Base-by-base conservation (phyloP, 2,888 invertebrate species). In the Caenorhabditis afra region DNA sequence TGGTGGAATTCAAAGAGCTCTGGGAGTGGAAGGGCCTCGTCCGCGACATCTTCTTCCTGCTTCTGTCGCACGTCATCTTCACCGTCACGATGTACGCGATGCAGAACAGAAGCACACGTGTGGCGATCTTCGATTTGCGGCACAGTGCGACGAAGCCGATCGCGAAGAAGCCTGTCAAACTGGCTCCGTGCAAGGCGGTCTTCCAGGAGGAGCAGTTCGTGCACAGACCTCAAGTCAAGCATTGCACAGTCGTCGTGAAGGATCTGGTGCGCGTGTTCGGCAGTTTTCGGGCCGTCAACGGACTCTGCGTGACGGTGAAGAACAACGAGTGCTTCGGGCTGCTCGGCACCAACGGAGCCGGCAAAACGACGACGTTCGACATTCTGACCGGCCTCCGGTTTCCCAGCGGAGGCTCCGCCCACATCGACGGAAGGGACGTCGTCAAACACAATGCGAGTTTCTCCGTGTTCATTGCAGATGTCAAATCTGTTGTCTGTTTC, bases 301-400 rank as follows among this genome's bases (percentile, higher is more conserved):
- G 80, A 20, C 68, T 89, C 39, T 83, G 85, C 22, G 81, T 89
- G 57, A 87, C 86, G 0, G 87, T 89, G 14, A 66, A 76, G 12
- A 64, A 83, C 23, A 81, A 81, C 12, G 87, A 90, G 39, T 89
- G 88, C 61, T 90, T 89, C 62, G 89, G 89, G 14, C 75, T 89
- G 47, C 77, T 89, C 20, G 89, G 88, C 79, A 83, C 82, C 41
- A 85, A 85, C 52, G 84, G 84, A 47, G 89, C 89, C 12, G 89
- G 89, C 58, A 89, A 89, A 70, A 89, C 89, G 16, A 86, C 89
- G 1, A 88, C 89, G 4, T 89, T 89, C 80, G 84, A 87, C 67
- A 88, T 89, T 53, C 68, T 89, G 35, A 88, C 89, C 5, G 89
- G 89, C 23, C 77, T 74, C 20, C 68, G 80, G 5, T 84, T 82